Conservation (phyloP, 2,113 vertebrate species). For the Odobenus rosmarus region DNA sequence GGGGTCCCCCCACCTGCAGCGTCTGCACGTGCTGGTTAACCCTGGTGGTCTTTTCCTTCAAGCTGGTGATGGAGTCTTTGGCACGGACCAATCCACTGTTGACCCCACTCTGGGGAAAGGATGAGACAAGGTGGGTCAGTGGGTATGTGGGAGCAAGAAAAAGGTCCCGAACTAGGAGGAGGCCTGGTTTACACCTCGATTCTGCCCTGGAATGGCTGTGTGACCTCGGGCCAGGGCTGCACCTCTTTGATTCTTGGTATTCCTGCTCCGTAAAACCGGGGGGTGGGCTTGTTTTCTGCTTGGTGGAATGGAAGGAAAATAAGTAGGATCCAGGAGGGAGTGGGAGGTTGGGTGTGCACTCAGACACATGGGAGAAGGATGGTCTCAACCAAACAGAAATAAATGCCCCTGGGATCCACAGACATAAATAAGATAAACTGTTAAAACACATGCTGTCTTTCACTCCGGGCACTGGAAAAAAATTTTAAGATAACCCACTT, state of each 20-base stretch:
- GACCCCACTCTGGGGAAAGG: constrained; percentile 75
- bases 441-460: neutral
- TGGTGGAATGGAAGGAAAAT: neutral
- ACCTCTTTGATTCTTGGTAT: neutral
- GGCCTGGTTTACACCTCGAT: neutral
- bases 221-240: neutral
- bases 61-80: constrained; percentile 84
- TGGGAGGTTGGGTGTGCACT: neutral
- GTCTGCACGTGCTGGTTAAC: constrained; percentile 82
- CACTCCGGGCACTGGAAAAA: neutral
- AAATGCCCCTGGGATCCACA: neutral
- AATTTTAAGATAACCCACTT: neutral
- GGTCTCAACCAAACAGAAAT: neutral
- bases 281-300: neutral
- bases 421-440: neutral
- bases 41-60: constrained; percentile 81
- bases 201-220: neutral
- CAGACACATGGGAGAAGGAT: neutral
- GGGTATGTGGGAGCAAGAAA: neutral
- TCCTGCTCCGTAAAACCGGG: neutral
- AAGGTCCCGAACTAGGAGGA: neutral
- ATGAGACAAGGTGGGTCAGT: neutral
- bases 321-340: neutral
- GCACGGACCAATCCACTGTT: constrained; percentile 80
- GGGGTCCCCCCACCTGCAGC: constrained; percentile 71